Evolutionary conservation across 2,113 vertebrate species (phyloP), one percentile per base, ranked within the genome.

Genomic region (Pedetes capensis): DNA sequence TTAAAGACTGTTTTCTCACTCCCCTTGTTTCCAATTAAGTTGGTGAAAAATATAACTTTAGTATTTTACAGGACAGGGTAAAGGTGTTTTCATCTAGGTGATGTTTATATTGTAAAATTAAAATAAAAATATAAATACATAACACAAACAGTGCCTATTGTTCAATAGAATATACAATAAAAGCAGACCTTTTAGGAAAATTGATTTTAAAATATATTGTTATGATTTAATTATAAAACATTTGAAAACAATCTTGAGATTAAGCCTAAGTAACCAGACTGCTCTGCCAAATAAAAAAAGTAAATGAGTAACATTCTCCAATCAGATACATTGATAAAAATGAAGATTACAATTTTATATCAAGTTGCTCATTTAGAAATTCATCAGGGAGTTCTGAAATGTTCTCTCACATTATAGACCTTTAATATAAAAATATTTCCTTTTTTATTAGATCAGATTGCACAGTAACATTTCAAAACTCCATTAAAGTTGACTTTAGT

Each of bases 81-180:
- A 98, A 98, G 97, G 97, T 98, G 97, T 98, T 96, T n/a, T 98
- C 98, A 98, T 98, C 97, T 98, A 98, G 97, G 97, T 98, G 98
- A 98, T 97, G 98, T 98, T 98, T 98, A 98, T 98, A 98, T 98
- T 98, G 98, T 98, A 98, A 98, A 98, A 98, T 98, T 98, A 98
- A 98, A 98, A 98, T 98, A 98, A 98, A 98, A 97, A 98, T 98
- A 98, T 98, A 98, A 98, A 98, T 98, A 98, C 96, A 98, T 98
- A 98, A 98, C 97, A 98, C 96, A 98, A 98, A 98, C 98, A 98
- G 98, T 98, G 98, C 98, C 97, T 98, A 97, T 96, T 20, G 96
- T 98, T 98, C 98, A 98, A 98, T 98, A 98, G 98, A 98, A 98
- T 97, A 98, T 95, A 98, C 97, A 98, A 97, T 98, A 98, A 98